Conservation (phyloP, 2,113 vertebrate genomes). For the Maccullochella peelii region DNA sequence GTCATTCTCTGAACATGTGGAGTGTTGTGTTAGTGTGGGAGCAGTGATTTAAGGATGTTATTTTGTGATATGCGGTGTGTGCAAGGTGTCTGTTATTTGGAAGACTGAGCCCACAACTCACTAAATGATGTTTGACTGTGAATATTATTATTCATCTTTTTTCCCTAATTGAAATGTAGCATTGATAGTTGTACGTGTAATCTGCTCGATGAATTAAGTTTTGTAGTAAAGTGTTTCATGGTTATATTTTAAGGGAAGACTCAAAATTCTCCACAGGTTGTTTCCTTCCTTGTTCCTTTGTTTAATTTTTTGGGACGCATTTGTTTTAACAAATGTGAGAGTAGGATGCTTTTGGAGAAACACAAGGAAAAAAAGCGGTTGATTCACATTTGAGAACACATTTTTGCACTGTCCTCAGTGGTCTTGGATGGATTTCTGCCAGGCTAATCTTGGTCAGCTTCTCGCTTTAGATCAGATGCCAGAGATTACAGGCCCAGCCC, state of each 20-base stretch:
- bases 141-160: constrained; percentile 66
- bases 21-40: constrained; percentile 71
- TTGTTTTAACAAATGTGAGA: constrained; percentile 8
- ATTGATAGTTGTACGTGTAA: constrained; percentile 67
- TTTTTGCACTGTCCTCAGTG: constrained; percentile 57
- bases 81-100: constrained; percentile 61
- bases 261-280: constrained; percentile 27
- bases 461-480: constrained; percentile 64
- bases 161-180: constrained; percentile 69
- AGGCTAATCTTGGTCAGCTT: constrained; percentile 49
- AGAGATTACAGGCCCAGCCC: constrained; percentile 52
- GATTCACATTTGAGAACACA: constrained; percentile 18
- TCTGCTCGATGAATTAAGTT: constrained; percentile 41
- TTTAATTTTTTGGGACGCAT: constrained; percentile 1
- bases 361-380: constrained; percentile 47
- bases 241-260: constrained; percentile 73
- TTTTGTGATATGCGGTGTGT: constrained; percentile 65
- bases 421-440: constrained; percentile 46
- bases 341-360: constrained; percentile 47
- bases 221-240: constrained; percentile 55
- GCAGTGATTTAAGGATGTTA: constrained; percentile 62
- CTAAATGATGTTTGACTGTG: constrained; percentile 77
- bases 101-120: constrained; percentile 60
- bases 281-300: constrained; percentile 9
- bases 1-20: constrained; percentile 60